phyloP scores from a whole-genome alignment of 2,888 invertebrate genomes.

The Synanthedon formicaeformis region DNA sequence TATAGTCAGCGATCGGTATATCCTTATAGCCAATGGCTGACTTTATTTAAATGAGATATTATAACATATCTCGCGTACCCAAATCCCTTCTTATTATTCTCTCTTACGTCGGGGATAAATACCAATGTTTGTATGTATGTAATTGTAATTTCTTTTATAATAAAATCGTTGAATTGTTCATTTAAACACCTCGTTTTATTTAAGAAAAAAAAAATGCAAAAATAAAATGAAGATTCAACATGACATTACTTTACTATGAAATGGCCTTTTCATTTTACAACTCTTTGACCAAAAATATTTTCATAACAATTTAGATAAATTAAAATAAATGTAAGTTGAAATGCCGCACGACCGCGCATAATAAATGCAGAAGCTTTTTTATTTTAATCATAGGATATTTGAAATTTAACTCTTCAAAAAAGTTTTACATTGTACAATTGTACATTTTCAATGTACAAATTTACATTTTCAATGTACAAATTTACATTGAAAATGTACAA shows the following conservation, averaged over 20 bases:
- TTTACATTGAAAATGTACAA: too few species aligned
- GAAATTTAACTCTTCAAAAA: too few species aligned
- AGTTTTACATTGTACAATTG: too few species aligned
- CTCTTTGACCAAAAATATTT: slow-evolving; percentile 12
- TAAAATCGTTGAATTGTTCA: slow-evolving; percentile 38
- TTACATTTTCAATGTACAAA: too few species aligned
- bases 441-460: too few species aligned
- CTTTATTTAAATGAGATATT: neutral
- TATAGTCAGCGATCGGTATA: too few species aligned
- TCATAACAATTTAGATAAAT: slow-evolving; percentile 17
- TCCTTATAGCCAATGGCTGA: too few species aligned
- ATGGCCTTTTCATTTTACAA: slow-evolving; percentile 21
- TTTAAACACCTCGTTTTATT: slow-evolving; percentile 4
- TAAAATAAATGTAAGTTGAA: slow-evolving; percentile 21
- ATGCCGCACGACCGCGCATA: too few species aligned
- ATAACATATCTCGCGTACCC: neutral
- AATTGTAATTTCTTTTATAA: slow-evolving; percentile 48
- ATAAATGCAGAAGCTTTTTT: too few species aligned
- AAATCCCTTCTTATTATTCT: slow-evolving; percentile 1
- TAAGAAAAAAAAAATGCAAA: slow-evolving; percentile 2
- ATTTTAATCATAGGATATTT: neutral
- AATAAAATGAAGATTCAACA: slow-evolving; percentile 6
- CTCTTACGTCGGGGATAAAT: slow-evolving; percentile 20
- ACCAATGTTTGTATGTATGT: slow-evolving; percentile 42
- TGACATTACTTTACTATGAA: slow-evolving; percentile 9